These are phyloP conservation scores for Cyprinus carpio DNA, from an alignment of 2,113 vertebrate genomes.

Conservation along the genomic window DNA sequence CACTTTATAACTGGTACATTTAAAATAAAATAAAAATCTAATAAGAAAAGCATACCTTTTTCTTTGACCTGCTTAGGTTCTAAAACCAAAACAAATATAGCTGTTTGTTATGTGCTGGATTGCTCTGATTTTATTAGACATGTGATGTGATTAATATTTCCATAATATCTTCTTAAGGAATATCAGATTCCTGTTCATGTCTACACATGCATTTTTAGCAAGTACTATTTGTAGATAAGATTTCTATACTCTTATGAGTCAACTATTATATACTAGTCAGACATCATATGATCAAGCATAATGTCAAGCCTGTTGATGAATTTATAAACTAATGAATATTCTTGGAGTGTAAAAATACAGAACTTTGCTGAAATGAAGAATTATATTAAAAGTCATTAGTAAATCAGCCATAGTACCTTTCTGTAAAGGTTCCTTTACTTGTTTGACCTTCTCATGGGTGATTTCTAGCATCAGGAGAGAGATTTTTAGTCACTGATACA, in stretches of 20 bases:
- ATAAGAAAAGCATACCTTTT: conserved; percentile 59
- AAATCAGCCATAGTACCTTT: conserved; percentile 35
- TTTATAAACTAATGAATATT: background rate
- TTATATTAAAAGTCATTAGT: background rate
- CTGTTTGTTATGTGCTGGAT: background rate
- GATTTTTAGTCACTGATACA: background rate
- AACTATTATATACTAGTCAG: background rate
- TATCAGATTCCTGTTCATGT: background rate
- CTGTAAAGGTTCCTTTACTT: conserved; percentile 38
- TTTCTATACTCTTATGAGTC: background rate
- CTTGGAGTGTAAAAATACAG: background rate
- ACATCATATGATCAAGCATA: background rate
- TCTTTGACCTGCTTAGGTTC: conserved; percentile 63
- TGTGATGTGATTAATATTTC: background rate
- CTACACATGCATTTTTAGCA: background rate
- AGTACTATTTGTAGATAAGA: background rate
- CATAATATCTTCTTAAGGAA: background rate
- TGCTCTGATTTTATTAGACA: background rate
- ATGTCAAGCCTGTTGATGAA: background rate
- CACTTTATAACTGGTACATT: background rate
- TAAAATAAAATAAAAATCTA: background rate
- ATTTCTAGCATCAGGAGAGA: conserved; percentile 34
- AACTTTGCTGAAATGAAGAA: background rate
- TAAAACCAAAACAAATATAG: background rate
- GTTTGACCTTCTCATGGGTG: conserved; percentile 19